A percentile compares a stretch with the other conserved stretches of the same genome.
phyloP scores from a whole-genome alignment of 1,140 invertebrate species.

The Camponotus vicinus region DNA sequence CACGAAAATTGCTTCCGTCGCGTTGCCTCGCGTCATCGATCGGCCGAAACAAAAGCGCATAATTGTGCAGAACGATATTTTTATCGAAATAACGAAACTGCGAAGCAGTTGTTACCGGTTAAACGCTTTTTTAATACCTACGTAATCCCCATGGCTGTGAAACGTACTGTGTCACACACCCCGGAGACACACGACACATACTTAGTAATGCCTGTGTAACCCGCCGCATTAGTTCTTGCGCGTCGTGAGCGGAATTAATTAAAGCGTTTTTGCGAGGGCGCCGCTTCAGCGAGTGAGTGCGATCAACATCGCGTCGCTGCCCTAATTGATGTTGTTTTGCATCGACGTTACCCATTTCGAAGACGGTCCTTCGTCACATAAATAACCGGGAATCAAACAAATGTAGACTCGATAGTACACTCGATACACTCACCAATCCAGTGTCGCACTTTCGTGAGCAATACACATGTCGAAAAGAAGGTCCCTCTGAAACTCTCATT shows the following conservation, averaged over 20 bases:
- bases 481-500: background rate
- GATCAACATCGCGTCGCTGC: slow-evolving; percentile 71
- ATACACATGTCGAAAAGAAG: background rate
- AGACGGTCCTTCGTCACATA: slow-evolving; percentile 49
- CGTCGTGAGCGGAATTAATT: slow-evolving; percentile 77
- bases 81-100: slow-evolving; percentile 40
- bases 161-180: slow-evolving; percentile 16
- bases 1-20: background rate
- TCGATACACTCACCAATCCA: background rate
- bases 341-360: slow-evolving; percentile 49
- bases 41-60: slow-evolving; percentile 6
- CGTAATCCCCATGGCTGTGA: slow-evolving; percentile 37
- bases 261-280: slow-evolving; percentile 75
- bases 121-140: slow-evolving; percentile 56
- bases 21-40: background rate
- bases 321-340: slow-evolving; percentile 79
- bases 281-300: slow-evolving; percentile 67
- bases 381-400: slow-evolving; percentile 36
- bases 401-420: background rate
- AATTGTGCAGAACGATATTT: slow-evolving; percentile 30
- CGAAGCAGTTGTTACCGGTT: slow-evolving; percentile 46
- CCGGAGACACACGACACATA: slow-evolving; percentile 54
- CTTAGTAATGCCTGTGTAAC: slow-evolving; percentile 73
- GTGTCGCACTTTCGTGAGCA: background rate
- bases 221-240: slow-evolving; percentile 73